Evolutionary conservation across 2,113 vertebrate species (phyloP), one percentile per base, ranked within the genome.

Genomic region (Elachura formosa): DNA sequence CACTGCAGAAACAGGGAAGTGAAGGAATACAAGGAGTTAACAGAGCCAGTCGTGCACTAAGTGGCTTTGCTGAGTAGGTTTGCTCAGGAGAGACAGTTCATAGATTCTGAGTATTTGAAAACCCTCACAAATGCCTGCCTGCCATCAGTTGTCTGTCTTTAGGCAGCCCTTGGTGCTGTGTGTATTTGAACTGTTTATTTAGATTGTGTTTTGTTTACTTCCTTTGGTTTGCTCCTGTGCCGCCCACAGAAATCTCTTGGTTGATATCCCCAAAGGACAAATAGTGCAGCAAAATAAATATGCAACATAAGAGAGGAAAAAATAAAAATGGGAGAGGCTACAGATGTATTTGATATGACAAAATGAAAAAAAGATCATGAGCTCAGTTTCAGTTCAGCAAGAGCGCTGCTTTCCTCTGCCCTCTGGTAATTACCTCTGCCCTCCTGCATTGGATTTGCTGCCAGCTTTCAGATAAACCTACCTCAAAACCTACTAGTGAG

Each of bases 131-230:
- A 76, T 0, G 1, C 43, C 62, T 59, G 38, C 34, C 54, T 64
- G 52, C 43, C 61, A 15, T 59, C 46, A 33, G 29, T 2, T 74
- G 66, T 46, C 64, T 84, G 0, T 69, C 68, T 48, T 36, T 19
- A 49, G 69, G 19, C 54, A 86, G 5, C 17, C 24, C 24, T 46
- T 7, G 40, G 46, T 16, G 52, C 40, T 34, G 33, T 15, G 34
- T 28, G 40, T 55, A 2, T 81, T 90, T 75, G 78, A 78, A 33
- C 56, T 68, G 58, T 79, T 88, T 87, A 31, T 83, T 93, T 83
- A 79, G 22, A 72, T 68, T 88, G 58, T 0, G 3, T n/a, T 88
- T 31, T 90, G 72, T 79, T 93, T 54, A 61, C n/a, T 5, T 7
- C 45, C 72, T 87, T 71, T 77, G 49, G 21, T 85, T 69, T 76